Base-by-base conservation (phyloP, 2,888 invertebrate genomes). In the Criorhina ranunculi region DNA sequence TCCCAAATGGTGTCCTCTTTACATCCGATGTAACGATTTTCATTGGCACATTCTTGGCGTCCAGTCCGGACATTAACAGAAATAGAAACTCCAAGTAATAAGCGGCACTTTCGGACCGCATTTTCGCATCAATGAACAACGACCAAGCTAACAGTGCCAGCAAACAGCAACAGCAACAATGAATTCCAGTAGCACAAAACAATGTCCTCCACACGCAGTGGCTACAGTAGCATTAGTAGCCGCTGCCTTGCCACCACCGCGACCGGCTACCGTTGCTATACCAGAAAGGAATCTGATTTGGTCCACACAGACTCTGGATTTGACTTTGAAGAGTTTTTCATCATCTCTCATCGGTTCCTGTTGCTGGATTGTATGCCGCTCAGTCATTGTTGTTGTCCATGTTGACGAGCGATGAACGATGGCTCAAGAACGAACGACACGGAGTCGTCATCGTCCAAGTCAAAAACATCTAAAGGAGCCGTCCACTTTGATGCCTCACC, bases 401-500 rank as follows among this genome's bases (percentile, higher is more conserved):
- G 76, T 69, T 67, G 70, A 72, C 66, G 46, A 69, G 33, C 69
- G 69, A 64, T 69, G 75, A 57, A 79, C 55, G 66, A 64, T 62
- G 67, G 49, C 49, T 17, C 55, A 46, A 66, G 46, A 73, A 67
- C 70, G 69, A 51, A 83, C 75, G 83, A 79, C 85, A 85, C 75
- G 66, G 76, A 85, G 87, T 87, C 87, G 87, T 87, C 87, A 87
- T 87, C 87, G 86, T 80, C 85, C 85, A 75, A 85, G 85, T 85
- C 85, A 85, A 80, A 87, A 87, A 87, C 87, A 73, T 87, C 87
- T 87, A 79, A 87, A 81, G 86, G 82, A 83, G 87, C 87, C 87
- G 87, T 86, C 85, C 78, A 80, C 86, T 87, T 87, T 87, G 87
- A 87, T 87, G 86, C 73, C 69, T 64, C 82, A 86, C 87, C 87